Evolutionary conservation across 2,797 vertebrate genomes (phyloP).

Genomic region (Anguilla marmorata): DNA sequence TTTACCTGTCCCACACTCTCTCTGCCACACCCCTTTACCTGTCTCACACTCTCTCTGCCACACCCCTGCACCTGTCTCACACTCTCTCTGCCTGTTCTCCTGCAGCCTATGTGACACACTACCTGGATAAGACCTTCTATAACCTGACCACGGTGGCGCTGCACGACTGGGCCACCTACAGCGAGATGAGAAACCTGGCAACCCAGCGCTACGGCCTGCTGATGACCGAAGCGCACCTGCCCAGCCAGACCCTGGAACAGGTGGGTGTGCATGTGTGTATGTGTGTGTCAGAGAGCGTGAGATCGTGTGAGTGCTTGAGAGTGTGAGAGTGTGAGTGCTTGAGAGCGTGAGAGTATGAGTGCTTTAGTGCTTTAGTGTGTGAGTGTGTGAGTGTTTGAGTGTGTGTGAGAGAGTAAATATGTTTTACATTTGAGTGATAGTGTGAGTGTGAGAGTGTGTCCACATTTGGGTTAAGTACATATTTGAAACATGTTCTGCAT

Average conservation of each 20-base stretch:
- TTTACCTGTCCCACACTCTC: background rate
- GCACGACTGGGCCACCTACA: slow-evolving; percentile 99
- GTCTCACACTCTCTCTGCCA: background rate
- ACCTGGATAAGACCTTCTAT: slow-evolving; percentile 98
- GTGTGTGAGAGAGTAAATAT: background rate
- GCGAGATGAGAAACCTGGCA: slow-evolving; percentile 98
- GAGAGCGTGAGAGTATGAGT: slow-evolving; percentile 56
- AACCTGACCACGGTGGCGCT: slow-evolving; percentile 96
- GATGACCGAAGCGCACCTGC: slow-evolving; percentile 97
- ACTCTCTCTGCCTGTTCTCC: background rate
- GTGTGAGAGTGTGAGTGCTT: slow-evolving; percentile 58
- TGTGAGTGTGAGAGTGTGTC: slow-evolving; percentile 57
- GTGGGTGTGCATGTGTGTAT: slow-evolving; percentile 57
- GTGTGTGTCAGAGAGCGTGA: background rate
- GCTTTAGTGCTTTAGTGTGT: background rate
- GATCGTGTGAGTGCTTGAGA: background rate
- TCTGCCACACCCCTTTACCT: background rate
- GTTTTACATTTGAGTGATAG: slow-evolving; percentile 45
- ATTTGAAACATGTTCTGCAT: background rate
- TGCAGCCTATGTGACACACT: slow-evolving; percentile 92
- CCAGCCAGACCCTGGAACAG: slow-evolving; percentile 98
- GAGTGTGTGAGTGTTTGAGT: slow-evolving; percentile 57
- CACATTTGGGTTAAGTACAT: background rate
- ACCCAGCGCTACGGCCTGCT: slow-evolving; percentile 91
- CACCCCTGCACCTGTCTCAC: background rate